A percentile compares a stretch with the other conserved stretches of the same genome.
Conservation (phyloP, 2,797 vertebrate genomes). For the Catostomus latipinnis region DNA sequence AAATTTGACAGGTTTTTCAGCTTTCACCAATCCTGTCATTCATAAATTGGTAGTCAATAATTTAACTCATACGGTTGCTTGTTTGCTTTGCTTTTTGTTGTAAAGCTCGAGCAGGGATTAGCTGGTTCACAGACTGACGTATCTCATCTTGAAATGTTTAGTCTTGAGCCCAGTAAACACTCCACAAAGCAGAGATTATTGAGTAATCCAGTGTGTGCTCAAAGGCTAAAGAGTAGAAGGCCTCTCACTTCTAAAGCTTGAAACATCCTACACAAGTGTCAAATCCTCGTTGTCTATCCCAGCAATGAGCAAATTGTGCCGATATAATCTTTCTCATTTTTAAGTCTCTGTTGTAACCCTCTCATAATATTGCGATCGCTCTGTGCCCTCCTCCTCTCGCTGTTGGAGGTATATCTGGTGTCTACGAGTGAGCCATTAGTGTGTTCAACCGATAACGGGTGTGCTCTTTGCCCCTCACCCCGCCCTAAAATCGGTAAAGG, state of each 20-base stretch:
- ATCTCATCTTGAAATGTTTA: constrained; percentile 52
- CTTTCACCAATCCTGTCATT: constrained; percentile 12
- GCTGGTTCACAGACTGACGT: constrained; percentile 53
- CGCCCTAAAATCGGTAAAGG: constrained; percentile 60
- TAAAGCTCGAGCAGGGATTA: constrained; percentile 55
- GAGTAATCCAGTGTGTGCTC: constrained; percentile 57
- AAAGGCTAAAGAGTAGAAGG: constrained; percentile 42
- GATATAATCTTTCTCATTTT: constrained; percentile 28
- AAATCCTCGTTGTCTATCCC: constrained; percentile 34
- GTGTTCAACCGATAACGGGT: constrained; percentile 74
- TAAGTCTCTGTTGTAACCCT: neutral
- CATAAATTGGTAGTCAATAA: constrained; percentile 46
- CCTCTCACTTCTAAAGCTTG: constrained; percentile 16
- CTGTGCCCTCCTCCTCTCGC: constrained; percentile 2
- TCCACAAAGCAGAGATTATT: constrained; percentile 58
- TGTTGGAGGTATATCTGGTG: constrained; percentile 71
- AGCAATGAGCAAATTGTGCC: constrained; percentile 15
- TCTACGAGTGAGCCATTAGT: constrained; percentile 76
- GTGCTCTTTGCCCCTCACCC: constrained; percentile 53
- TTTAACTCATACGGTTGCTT: constrained; percentile 40
- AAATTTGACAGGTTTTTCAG: neutral
- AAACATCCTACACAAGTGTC: constrained; percentile 10
- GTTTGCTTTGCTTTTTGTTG: constrained; percentile 56
- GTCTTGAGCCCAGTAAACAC: constrained; percentile 63
- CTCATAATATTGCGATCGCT: neutral